Conservation (phyloP, 2,797 vertebrate genomes). For the Pelobates cultripes region DNA sequence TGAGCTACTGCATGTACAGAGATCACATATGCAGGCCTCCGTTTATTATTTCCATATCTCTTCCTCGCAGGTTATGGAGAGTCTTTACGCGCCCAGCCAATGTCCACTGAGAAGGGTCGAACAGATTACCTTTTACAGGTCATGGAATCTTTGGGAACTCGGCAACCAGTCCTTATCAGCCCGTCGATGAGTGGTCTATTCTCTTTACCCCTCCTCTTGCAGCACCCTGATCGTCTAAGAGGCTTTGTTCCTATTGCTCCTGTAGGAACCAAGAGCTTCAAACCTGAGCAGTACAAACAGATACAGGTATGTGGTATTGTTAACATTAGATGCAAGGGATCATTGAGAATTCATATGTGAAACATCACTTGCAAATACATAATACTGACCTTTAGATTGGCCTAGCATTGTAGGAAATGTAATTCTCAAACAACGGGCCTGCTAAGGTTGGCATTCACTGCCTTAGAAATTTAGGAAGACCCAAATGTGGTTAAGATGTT, state of each 20-base stretch:
- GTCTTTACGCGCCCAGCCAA: conserved; percentile 74
- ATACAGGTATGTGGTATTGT: conserved; percentile 77
- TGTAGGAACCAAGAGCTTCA: conserved; percentile 82
- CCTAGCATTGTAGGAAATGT: too few relatives aligned
- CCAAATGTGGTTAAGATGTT: too few relatives aligned
- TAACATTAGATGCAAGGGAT: neutral
- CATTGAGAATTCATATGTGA: neutral
- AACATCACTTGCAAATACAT: too few relatives aligned
- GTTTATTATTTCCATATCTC: neutral
- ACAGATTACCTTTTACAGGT: conserved; percentile 80
- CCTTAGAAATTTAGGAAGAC: too few relatives aligned
- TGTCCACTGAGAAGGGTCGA: conserved; percentile 73
- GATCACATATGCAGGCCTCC: neutral
- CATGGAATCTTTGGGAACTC: conserved; percentile 79
- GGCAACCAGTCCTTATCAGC: conserved; percentile 82
- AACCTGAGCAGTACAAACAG: conserved; percentile 79
- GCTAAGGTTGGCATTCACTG: too few relatives aligned
- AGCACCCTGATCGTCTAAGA: conserved; percentile 71
- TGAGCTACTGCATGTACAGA: too few relatives aligned
- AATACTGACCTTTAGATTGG: too few relatives aligned
- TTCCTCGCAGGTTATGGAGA: conserved; percentile 83
- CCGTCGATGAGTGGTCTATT: conserved; percentile 95
- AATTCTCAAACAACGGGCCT: too few relatives aligned
- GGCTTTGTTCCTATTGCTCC: conserved; percentile 91
- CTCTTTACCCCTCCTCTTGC: conserved; percentile 88